Evolutionary conservation across 2,888 invertebrate species (phyloP).

Genomic region (Dorcus hopei): DNA sequence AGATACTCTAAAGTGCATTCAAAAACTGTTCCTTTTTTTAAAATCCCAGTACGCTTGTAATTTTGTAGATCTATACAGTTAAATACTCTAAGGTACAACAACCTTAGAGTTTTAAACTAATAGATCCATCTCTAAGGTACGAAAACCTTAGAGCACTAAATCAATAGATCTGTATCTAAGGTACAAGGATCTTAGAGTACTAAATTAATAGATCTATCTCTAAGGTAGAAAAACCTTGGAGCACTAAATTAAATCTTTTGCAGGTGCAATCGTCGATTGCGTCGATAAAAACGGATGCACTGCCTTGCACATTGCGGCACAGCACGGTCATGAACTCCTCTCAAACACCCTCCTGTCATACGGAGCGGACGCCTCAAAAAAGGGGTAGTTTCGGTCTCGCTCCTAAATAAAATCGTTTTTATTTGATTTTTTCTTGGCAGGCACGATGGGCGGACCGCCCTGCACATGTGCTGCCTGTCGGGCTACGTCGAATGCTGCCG

Average conservation of each 20-base stretch:
- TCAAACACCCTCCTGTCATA: constrained; percentile 52
- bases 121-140: too few species aligned
- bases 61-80: too few species aligned
- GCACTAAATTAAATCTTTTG: constrained; percentile 11
- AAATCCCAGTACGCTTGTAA: too few species aligned
- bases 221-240: too few species aligned
- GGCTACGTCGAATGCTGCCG: constrained; percentile 62
- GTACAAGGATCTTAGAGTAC: too few species aligned
- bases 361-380: constrained; percentile 52
- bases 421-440: constrained; percentile 27
- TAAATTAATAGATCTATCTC: too few species aligned
- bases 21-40: too few species aligned
- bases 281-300: constrained; percentile 60
- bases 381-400: constrained; percentile 36
- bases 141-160: too few species aligned
- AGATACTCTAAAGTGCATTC: background rate
- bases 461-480: constrained; percentile 61
- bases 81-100: too few species aligned
- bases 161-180: too few species aligned
- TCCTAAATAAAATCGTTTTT: background rate
- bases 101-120: too few species aligned
- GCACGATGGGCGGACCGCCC: constrained; percentile 56
- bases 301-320: constrained; percentile 62
- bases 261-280: constrained; percentile 55
- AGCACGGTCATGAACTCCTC: constrained; percentile 57